Evolutionary conservation across 1,140 invertebrate species (phyloP).

Genomic region (Drosophila pallidifrons): DNA sequence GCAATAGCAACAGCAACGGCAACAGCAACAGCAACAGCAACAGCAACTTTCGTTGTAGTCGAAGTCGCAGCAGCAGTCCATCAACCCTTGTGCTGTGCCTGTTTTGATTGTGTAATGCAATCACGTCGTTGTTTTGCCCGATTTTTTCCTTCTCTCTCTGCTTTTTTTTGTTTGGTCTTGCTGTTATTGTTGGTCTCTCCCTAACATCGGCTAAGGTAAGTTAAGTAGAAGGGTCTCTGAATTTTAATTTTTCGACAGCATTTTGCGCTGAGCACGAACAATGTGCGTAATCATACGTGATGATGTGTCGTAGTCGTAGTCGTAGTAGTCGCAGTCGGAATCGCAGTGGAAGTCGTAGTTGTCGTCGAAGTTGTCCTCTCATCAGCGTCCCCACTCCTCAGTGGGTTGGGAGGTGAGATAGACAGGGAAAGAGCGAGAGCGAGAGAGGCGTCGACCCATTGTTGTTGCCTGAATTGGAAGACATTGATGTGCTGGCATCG

Average conservation of each 20-base stretch:
- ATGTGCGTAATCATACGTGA: constrained; percentile 85
- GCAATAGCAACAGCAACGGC: constrained; percentile 1
- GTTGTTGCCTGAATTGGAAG: constrained; percentile 70
- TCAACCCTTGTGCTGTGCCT: constrained; percentile 55
- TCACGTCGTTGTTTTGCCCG: constrained; percentile 82
- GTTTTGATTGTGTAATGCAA: constrained; percentile 84
- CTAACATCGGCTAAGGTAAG: constrained; percentile 68
- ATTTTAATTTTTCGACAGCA: constrained; percentile 83
- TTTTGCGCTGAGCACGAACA: constrained; percentile 81
- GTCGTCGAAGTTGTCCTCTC: constrained; percentile 38
- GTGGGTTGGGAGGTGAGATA: neutral
- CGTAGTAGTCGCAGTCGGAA: constrained; percentile 30
- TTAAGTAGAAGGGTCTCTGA: constrained; percentile 82
- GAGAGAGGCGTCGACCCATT: constrained; percentile 42
- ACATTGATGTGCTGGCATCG: constrained; percentile 71
- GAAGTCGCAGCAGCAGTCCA: constrained; percentile 10
- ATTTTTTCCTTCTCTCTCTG: constrained; percentile 39
- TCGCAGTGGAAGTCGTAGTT: constrained; percentile 8
- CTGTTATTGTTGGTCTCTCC: constrained; percentile 22
- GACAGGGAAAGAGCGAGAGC: neutral
- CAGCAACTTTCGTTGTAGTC: constrained; percentile 1
- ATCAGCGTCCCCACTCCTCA: constrained; percentile 33
- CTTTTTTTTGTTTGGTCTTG: neutral
- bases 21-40: neutral
- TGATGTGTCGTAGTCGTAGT: constrained; percentile 66